Evolutionary conservation across 1,140 invertebrate genomes (phyloP).

Genomic region (Drosophila quadrilineata): DNA sequence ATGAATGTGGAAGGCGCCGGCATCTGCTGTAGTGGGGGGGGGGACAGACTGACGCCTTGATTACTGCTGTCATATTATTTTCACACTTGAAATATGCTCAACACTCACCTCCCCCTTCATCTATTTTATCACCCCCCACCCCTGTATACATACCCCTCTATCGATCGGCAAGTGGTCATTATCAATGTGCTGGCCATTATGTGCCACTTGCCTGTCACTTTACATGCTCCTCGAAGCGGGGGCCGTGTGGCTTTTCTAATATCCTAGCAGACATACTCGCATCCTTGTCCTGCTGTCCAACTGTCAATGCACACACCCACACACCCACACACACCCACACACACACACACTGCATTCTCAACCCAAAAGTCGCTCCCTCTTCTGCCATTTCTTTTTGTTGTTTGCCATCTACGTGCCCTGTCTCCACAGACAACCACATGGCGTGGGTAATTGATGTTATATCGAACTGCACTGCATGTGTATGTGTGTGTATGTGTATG

Average conservation of each 20-base stretch:
- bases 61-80: slow-evolving; percentile 76
- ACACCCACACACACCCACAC: background rate
- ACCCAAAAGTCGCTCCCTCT: background rate
- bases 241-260: slow-evolving; percentile 52
- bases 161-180: slow-evolving; percentile 60
- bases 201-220: slow-evolving; percentile 64
- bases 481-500: background rate
- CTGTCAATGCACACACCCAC: background rate
- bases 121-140: background rate
- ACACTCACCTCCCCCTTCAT: slow-evolving; percentile 2
- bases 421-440: slow-evolving; percentile 30
- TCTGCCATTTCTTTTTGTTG: background rate
- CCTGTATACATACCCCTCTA: slow-evolving; percentile 8
- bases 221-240: slow-evolving; percentile 47
- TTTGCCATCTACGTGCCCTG: background rate
- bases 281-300: background rate
- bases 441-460: slow-evolving; percentile 38
- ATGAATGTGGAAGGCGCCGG: slow-evolving; percentile 18
- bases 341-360: background rate
- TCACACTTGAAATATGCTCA: slow-evolving; percentile 69
- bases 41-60: slow-evolving; percentile 45
- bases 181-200: slow-evolving; percentile 53
- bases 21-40: background rate
- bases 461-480: slow-evolving; percentile 1
- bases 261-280: slow-evolving; percentile 34